Conservation (phyloP, 1,140 invertebrate species). For the Acromyrmex echinatior region DNA sequence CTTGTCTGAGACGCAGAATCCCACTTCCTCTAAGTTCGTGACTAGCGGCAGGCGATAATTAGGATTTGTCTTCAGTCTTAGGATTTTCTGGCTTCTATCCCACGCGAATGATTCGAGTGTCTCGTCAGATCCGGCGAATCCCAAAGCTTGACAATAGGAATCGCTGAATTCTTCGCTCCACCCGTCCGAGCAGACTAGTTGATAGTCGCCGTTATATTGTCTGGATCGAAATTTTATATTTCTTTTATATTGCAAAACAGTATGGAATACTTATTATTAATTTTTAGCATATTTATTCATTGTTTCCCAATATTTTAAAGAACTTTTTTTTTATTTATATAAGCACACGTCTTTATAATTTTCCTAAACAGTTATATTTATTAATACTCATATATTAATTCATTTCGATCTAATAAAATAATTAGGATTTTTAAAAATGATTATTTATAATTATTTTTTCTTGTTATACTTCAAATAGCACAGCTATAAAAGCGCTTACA, state of each 20-base stretch:
- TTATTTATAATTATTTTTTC: background rate
- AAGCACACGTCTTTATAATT: background rate
- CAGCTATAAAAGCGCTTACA: no score
- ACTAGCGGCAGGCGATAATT: conserved; percentile 80
- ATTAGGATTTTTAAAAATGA: background rate
- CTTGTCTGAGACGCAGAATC: conserved; percentile 84
- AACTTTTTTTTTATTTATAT: background rate
- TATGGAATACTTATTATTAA: background rate
- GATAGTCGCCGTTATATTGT: conserved; percentile 83
- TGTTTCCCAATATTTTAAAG: background rate
- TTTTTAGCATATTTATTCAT: background rate
- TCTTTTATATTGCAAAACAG: conserved; percentile 3
- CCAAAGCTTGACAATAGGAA: conserved; percentile 87
- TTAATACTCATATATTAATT: background rate
- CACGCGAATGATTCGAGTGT: conserved; percentile 80
- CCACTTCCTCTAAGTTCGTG: conserved; percentile 83
- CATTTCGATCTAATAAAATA: background rate
- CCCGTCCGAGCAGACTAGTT: conserved; percentile 86
- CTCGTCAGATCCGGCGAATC: conserved; percentile 85
- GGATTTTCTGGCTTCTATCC: conserved; percentile 74
- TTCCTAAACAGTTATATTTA: background rate
- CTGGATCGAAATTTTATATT: conserved; percentile 67
- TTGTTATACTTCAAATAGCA: no score
- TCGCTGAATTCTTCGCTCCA: conserved; percentile 88
- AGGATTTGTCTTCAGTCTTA: conserved; percentile 83